A percentile compares a stretch with the other conserved stretches of the same genome.
phyloP scores from a whole-genome alignment of 2,888 invertebrate species.

The Calliopum simillimum region DNA sequence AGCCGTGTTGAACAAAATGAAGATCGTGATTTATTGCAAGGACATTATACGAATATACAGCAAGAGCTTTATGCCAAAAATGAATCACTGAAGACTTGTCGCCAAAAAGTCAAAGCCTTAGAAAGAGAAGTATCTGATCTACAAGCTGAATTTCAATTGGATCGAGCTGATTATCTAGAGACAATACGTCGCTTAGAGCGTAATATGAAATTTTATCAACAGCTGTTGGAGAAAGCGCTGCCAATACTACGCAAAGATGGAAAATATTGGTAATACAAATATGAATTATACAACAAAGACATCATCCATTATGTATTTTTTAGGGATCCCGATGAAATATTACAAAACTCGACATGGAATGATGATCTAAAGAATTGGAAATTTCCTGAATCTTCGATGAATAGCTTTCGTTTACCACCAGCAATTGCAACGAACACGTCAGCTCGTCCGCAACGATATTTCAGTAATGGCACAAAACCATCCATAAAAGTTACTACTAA shows the following conservation, averaged over 20 bases:
- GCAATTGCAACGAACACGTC: conserved; percentile 65
- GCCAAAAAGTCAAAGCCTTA: conserved; percentile 75
- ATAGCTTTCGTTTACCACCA: conserved; percentile 77
- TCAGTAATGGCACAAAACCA: conserved; percentile 13
- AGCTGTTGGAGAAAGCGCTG: conserved; percentile 75
- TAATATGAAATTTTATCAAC: conserved; percentile 75
- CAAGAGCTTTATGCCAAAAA: conserved; percentile 81
- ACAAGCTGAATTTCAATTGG: conserved; percentile 84
- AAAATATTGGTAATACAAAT: conserved; percentile 74
- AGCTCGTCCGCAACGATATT: conserved; percentile 61
- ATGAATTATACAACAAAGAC: no score
- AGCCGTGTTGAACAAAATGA: conserved; percentile 75
- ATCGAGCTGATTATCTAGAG: conserved; percentile 85
- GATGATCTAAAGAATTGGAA: conserved; percentile 79
- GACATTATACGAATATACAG: conserved; percentile 82
- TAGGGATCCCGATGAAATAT: conserved; percentile 77
- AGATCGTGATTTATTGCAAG: conserved; percentile 76
- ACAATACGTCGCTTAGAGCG: conserved; percentile 81
- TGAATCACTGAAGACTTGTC: conserved; percentile 74
- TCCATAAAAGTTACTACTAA: conserved; percentile 23
- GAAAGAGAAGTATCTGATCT: conserved; percentile 82
- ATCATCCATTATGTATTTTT: no score
- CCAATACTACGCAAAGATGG: conserved; percentile 79
- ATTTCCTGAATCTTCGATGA: conserved; percentile 75
- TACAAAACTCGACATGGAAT: conserved; percentile 78